Conservation (phyloP, 2,888 invertebrate species). For the Dendrolimus pini region DNA sequence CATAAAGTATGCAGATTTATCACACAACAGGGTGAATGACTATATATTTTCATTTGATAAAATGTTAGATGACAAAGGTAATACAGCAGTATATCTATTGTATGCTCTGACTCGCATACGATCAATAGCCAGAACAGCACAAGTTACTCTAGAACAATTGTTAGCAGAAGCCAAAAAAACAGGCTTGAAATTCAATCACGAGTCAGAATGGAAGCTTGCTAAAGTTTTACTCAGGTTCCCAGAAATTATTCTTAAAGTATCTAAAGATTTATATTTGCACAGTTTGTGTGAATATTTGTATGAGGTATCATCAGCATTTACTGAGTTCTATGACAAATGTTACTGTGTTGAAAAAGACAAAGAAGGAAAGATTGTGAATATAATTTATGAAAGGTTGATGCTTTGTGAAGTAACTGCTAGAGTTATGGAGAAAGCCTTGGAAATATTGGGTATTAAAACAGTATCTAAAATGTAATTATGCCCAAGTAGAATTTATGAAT, state of each 20-base stretch:
- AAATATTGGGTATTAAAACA: conserved; percentile 93
- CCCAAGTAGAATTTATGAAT: not conserved
- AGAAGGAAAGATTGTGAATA: conserved; percentile 85
- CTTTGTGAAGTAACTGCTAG: conserved; percentile 95
- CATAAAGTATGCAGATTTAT: conserved; percentile 98
- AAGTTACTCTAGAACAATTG: conserved; percentile 79
- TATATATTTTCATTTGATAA: conserved; percentile 99
- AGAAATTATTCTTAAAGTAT: conserved; percentile 88
- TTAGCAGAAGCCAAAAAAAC: conserved; percentile 76
- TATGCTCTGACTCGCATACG: conserved; percentile 96
- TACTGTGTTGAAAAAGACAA: conserved; percentile 97
- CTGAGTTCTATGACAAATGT: conserved; percentile 98
- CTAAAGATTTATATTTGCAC: conserved; percentile 89
- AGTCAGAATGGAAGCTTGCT: conserved; percentile 95
- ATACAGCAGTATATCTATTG: conserved; percentile 97
- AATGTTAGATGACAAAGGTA: conserved; percentile 99
- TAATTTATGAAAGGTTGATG: conserved; percentile 91
- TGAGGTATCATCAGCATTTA: conserved; percentile 93
- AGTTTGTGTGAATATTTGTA: conserved; percentile 96
- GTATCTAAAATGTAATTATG: conserved; percentile 90
- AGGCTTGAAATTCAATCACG: conserved; percentile 85
- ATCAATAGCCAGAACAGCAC: conserved; percentile 90
- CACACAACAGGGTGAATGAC: conserved; percentile 94
- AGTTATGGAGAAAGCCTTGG: conserved; percentile 90
- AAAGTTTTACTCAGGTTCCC: conserved; percentile 92